Conservation (phyloP, 2,797 vertebrate genomes). For the Pangasius krempfi region DNA sequence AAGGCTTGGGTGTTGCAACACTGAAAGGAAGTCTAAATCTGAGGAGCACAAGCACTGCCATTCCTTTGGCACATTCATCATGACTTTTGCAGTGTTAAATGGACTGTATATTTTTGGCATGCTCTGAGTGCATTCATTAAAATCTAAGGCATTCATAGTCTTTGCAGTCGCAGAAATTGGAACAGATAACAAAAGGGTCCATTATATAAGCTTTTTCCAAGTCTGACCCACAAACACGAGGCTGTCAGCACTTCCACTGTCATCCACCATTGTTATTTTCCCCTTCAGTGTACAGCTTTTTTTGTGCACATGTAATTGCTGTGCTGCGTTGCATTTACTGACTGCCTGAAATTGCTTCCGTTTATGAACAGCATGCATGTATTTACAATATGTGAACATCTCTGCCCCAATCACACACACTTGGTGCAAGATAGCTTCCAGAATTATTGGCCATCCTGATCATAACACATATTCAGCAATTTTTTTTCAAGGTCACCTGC, state of each 20-base stretch:
- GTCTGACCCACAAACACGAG: conserved; percentile 18
- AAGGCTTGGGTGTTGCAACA: neutral
- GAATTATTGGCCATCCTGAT: neutral
- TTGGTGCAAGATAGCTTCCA: neutral
- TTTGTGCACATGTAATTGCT: conserved; percentile 20
- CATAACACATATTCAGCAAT: neutral
- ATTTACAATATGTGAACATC: neutral
- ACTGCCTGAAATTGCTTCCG: conserved; percentile 32
- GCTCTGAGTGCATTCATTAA: conserved; percentile 11
- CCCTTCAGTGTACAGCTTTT: neutral
- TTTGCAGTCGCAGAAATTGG: conserved; percentile 29
- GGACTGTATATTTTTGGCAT: conserved; percentile 12
- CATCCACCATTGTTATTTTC: neutral
- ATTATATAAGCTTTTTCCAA: conserved; percentile 23
- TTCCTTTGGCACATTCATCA: neutral
- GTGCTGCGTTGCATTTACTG: conserved; percentile 31
- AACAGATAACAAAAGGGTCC: conserved; percentile 38
- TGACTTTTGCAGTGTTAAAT: neutral
- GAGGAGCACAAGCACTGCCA: neutral
- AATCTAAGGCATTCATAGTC: conserved; percentile 11
- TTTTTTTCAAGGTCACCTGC: conserved; percentile 1
- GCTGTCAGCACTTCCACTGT: neutral
- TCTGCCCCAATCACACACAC: neutral
- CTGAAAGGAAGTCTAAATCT: neutral
- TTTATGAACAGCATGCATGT: conserved; percentile 9